A percentile compares a stretch with the other conserved stretches of the same genome.
Conservation (phyloP, 2,113 vertebrate genomes). For the Hippocampus comes region DNA sequence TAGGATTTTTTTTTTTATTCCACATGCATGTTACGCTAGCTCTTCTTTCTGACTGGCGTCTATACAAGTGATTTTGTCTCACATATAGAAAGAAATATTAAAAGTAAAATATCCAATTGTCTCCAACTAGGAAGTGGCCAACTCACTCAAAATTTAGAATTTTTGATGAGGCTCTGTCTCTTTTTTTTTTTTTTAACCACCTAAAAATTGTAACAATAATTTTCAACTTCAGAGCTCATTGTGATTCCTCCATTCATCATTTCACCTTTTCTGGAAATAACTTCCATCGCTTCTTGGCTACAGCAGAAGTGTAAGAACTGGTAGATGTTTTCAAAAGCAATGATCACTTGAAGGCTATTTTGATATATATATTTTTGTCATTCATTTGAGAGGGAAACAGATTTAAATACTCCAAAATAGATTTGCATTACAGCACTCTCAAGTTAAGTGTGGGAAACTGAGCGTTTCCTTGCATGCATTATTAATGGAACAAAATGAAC, state of each 20-base stretch:
- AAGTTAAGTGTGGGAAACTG: not conserved
- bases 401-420: conserved; percentile 3
- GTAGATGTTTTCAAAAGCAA: not conserved
- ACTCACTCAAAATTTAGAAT: too few species aligned
- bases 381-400: conserved; percentile 1
- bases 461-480: conserved; percentile 3
- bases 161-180: too few species aligned
- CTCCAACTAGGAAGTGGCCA: not conserved
- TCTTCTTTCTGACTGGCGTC: not conserved
- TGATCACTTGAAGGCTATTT: not conserved
- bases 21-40: not conserved
- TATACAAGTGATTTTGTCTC: not conserved
- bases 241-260: not conserved
- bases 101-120: not conserved
- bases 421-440: not conserved
- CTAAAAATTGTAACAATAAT: too few species aligned
- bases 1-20: conserved; percentile 26
- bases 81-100: not conserved
- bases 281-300: not conserved
- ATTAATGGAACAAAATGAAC: not conserved
- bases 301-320: not conserved
- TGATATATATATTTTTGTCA: not conserved
- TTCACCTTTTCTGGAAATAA: not conserved
- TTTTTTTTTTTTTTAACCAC: too few species aligned
- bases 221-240: too few species aligned